phyloP scores from a whole-genome alignment of 1,140 invertebrate genomes.

The Melitaea cinxia region DNA sequence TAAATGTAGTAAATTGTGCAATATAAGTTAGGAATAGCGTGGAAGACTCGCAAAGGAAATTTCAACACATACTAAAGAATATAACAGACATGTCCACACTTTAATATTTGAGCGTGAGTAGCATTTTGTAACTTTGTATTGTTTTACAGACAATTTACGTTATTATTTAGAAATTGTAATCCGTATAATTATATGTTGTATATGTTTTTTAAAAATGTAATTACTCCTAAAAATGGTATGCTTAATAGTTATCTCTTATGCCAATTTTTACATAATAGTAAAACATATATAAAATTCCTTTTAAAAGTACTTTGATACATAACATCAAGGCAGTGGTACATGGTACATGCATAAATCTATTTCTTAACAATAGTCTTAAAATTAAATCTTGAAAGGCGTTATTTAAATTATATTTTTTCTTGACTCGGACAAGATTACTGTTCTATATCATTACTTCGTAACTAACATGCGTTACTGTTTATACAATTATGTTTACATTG shows the following conservation, averaged over 20 bases:
- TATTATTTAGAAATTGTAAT: not conserved
- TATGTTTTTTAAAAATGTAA: constrained; percentile 12
- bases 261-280: constrained; percentile 38
- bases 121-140: not conserved
- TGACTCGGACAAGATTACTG: not conserved
- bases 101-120: constrained; percentile 4
- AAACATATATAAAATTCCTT: constrained; percentile 55
- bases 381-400: constrained; percentile 8
- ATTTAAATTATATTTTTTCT: constrained; percentile 6
- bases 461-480: constrained; percentile 2
- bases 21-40: constrained; percentile 21
- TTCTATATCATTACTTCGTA: not conserved
- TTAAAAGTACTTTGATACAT: constrained; percentile 58
- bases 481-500: not conserved
- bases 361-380: constrained; percentile 26
- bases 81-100: not conserved
- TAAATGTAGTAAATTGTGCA: constrained; percentile 13
- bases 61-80: not conserved
- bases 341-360: constrained; percentile 61
- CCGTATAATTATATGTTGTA: constrained; percentile 1
- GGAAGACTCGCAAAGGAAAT: constrained; percentile 16
- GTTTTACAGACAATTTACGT: not conserved
- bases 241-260: constrained; percentile 16
- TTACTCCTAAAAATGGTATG: constrained; percentile 19
- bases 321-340: constrained; percentile 73